These are phyloP conservation scores for Ardeotis arabs DNA, from an alignment of 2,113 vertebrate genomes.

Conservation along the genomic window DNA sequence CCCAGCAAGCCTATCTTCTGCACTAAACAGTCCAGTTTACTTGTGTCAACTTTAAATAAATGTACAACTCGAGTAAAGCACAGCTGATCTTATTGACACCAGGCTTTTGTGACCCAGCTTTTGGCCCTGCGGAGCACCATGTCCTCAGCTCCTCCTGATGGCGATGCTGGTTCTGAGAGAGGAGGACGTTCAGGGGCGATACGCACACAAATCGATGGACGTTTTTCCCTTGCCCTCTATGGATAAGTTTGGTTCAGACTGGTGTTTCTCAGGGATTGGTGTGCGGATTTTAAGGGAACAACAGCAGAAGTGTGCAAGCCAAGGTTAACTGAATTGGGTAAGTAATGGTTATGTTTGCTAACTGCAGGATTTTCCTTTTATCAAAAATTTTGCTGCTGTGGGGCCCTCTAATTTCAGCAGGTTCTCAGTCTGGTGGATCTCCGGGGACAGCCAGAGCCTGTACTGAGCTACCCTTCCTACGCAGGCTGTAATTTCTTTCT, in stretches of 20 bases:
- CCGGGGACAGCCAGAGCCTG: background rate
- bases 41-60: constrained; percentile 17
- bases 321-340: background rate
- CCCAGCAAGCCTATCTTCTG: constrained; percentile 37
- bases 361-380: background rate
- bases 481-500: background rate
- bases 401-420: background rate
- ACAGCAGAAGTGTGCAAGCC: background rate
- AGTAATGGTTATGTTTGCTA: background rate
- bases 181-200: background rate
- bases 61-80: background rate
- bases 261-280: background rate
- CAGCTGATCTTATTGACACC: background rate
- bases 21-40: background rate
- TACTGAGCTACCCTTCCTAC: background rate
- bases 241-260: background rate
- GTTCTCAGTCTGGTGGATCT: background rate
- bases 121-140: background rate
- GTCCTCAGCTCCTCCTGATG: background rate
- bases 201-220: rapidly evolving
- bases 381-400: background rate
- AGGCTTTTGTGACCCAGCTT: background rate
- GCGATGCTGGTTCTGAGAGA: background rate
- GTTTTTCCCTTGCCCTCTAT: background rate
- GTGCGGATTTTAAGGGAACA: background rate